Evolutionary conservation across 1,140 invertebrate genomes (phyloP).

Genomic region (Oedothorax gibbosus): DNA sequence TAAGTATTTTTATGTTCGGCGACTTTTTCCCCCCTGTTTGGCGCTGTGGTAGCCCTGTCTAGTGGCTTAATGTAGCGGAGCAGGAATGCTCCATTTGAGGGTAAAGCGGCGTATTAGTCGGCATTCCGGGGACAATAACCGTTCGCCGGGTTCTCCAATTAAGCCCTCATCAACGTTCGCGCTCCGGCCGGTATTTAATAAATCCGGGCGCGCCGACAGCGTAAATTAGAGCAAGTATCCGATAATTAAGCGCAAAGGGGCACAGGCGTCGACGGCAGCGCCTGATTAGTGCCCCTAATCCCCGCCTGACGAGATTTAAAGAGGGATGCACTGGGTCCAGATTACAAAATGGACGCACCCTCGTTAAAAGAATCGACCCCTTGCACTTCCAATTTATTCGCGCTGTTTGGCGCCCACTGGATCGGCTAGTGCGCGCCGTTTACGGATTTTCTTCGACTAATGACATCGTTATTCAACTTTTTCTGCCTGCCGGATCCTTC

Average conservation of each 20-base stretch:
- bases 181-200: slow-evolving; percentile 48
- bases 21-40: too few species aligned
- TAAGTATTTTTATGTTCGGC: too few species aligned
- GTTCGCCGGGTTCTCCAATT: slow-evolving; percentile 42
- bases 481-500: slow-evolving; percentile 37
- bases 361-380: slow-evolving; percentile 43
- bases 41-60: too few species aligned
- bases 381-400: slow-evolving; percentile 32
- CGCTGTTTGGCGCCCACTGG: slow-evolving; percentile 29
- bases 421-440: neutral
- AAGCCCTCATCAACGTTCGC: slow-evolving; percentile 48
- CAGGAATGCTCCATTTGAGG: slow-evolving; percentile 55
- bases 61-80: slow-evolving; percentile 42
- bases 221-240: slow-evolving; percentile 57
- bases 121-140: slow-evolving; percentile 51
- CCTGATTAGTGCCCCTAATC: slow-evolving; percentile 43
- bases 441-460: slow-evolving; percentile 39
- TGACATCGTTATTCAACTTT: slow-evolving; percentile 57
- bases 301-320: slow-evolving; percentile 55
- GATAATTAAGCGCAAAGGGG: slow-evolving; percentile 47
- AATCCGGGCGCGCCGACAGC: slow-evolving; percentile 45
- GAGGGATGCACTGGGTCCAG: slow-evolving; percentile 29
- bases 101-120: slow-evolving; percentile 38
- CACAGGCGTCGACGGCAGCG: slow-evolving; percentile 8
- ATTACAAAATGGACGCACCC: slow-evolving; percentile 45